These are phyloP conservation scores for Carposina sasakii DNA, from an alignment of 1,140 invertebrate species.

Conservation along the genomic window DNA sequence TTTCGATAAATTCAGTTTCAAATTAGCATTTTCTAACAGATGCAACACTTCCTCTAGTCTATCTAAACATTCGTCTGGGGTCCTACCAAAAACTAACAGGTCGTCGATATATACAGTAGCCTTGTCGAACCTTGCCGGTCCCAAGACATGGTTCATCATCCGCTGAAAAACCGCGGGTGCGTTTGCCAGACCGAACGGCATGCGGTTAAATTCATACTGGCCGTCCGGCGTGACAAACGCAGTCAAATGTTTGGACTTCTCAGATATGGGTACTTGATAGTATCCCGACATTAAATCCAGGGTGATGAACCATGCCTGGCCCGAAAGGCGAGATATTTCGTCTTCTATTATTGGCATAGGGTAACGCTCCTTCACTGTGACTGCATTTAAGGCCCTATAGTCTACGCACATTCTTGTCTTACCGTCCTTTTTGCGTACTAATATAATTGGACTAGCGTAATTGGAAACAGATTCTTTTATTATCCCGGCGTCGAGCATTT, in stretches of 20 bases:
- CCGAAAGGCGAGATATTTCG: conserved; percentile 36
- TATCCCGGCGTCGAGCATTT: conserved; percentile 4
- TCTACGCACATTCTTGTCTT: conserved; percentile 34
- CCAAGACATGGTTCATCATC: conserved; percentile 15
- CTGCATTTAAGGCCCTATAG: conserved; percentile 60
- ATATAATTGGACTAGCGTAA: conserved; percentile 23
- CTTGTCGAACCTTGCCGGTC: neutral
- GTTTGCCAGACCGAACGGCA: conserved; percentile 36
- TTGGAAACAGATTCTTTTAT: conserved; percentile 16
- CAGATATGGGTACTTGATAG: neutral
- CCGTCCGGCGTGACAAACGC: conserved; percentile 21
- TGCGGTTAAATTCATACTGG: conserved; percentile 28
- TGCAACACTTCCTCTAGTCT: conserved; percentile 6
- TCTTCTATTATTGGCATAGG: conserved; percentile 68
- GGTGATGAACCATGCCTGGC: conserved; percentile 12
- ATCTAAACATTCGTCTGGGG: conserved; percentile 14
- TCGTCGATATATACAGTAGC: conserved; percentile 24
- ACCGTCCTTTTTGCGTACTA: conserved; percentile 25
- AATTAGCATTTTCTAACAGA: conserved; percentile 6
- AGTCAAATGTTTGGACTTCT: neutral
- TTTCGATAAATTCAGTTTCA: conserved; percentile 15
- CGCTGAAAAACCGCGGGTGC: conserved; percentile 29
- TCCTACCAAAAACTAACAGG: conserved; percentile 15
- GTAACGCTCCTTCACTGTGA: conserved; percentile 43
- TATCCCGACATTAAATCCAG: conserved; percentile 36